phyloP scores from a whole-genome alignment of 2,113 vertebrate species.

The Periophthalmus modestus region DNA sequence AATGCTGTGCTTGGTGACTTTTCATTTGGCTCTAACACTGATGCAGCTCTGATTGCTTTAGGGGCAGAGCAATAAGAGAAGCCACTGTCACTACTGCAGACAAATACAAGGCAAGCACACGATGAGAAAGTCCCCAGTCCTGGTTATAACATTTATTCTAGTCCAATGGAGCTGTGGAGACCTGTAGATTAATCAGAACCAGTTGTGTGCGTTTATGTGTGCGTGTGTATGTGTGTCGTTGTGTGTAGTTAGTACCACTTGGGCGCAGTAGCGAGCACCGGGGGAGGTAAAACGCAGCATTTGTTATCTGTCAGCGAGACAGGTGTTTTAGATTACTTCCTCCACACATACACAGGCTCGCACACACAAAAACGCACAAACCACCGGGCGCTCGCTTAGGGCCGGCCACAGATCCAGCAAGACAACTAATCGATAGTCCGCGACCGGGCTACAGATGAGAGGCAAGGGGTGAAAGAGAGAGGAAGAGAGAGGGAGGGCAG shows the following conservation, averaged over 20 bases:
- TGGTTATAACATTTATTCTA: constrained; percentile 50
- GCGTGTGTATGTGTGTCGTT: constrained; percentile 13
- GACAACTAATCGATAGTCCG: constrained; percentile 78
- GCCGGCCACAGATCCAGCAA: constrained; percentile 68
- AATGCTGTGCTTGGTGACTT: background rate
- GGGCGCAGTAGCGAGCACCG: constrained; percentile 67
- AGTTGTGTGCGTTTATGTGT: constrained; percentile 28
- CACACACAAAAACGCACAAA: constrained; percentile 28
- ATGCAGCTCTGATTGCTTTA: constrained; percentile 6
- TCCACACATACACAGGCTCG: constrained; percentile 48
- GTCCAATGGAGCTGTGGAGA: constrained; percentile 36
- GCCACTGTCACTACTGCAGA: constrained; percentile 1
- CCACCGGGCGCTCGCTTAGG: constrained; percentile 47
- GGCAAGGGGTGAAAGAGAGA: constrained; percentile 25
- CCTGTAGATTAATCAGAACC: constrained; percentile 59
- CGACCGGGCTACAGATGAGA: constrained; percentile 52
- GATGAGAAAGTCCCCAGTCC: constrained; percentile 41
- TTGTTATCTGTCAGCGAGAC: constrained; percentile 79
- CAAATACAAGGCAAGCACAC: constrained; percentile 4
- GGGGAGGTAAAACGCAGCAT: constrained; percentile 72
- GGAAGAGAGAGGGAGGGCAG: constrained; percentile 12
- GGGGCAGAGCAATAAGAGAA: background rate
- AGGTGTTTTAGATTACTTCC: constrained; percentile 73
- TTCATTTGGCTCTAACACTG: background rate
- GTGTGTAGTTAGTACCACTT: constrained; percentile 33